Conservation (phyloP, 2,113 vertebrate genomes). For the Odocoileus virginianus region DNA sequence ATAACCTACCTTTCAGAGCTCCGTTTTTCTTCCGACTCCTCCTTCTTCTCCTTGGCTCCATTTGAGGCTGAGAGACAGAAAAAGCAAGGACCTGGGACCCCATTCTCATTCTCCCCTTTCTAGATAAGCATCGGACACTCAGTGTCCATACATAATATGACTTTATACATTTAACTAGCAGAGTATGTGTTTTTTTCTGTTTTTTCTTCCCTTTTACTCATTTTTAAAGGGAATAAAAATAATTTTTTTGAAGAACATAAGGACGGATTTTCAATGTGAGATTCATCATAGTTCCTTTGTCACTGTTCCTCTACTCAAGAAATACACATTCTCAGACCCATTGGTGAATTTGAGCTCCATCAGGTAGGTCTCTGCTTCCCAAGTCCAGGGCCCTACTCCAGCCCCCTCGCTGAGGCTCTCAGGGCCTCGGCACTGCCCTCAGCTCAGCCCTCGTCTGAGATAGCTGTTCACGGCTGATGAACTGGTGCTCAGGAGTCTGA, state of each 20-base stretch:
- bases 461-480: background rate
- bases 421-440: background rate
- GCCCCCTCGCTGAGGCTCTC: background rate
- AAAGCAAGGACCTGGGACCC: fast-evolving
- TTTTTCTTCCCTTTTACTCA: background rate
- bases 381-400: too few relatives aligned
- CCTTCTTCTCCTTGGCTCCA: background rate
- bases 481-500: background rate
- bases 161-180: background rate
- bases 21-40: background rate
- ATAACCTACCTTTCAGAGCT: background rate
- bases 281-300: background rate
- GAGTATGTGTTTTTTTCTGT: background rate
- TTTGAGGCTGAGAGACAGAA: background rate
- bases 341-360: background rate
- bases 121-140: background rate
- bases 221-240: background rate
- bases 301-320: background rate
- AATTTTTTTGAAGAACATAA: background rate
- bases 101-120: background rate
- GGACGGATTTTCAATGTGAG: background rate
- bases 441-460: background rate
- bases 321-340: background rate
- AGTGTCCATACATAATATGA: too few relatives aligned
- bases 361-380: background rate